Evolutionary conservation across 2,797 vertebrate species (phyloP), one percentile per base, ranked within the genome.

Genomic region (Pristis pectinata): DNA sequence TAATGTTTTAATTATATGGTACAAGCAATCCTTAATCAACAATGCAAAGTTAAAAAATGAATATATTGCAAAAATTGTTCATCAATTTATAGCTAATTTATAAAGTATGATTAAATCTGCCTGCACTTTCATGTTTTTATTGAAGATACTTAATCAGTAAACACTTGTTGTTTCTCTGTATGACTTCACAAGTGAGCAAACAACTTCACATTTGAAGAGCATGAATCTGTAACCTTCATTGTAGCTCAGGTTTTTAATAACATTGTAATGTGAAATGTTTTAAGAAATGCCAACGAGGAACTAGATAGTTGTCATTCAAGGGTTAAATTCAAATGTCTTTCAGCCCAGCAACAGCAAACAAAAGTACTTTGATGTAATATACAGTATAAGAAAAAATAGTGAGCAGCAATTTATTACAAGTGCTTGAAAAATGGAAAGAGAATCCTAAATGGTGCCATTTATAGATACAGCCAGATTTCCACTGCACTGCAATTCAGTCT

Each of bases 321-420:
- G n/a, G 87, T 91, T 91, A 91, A 91, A 37, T 22, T n/a, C 61
- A 41, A 67, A 67, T 9, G 19, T 24, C 59, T 91, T 67, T 67
- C 87, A 41, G n/a, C 8, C n/a, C 10, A 24, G 56, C 56, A 1
- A 89, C 37, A 64, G n/a, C 34, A 64, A 91, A 64, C 56, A 91
- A 37, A 24, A 91, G 6, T 6, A 22, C 87, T 91, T 91, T 67
- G 19, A 91, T 91, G 59, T 67, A 67, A 87, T 64, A 91, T n/a
- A 91, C 17, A 11, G 37, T 61, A 41, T 24, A 37, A 67, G 59
- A 41, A 56, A 87, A 91, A 22, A 89, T 37, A 2, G 87, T 64
- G 82, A 64, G n/a, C 7, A 91, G 87, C 59, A 91, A 37, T 91
- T 67, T 91, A 91, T 91, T 91, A 4, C 41, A 64, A 91, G 56